Evolutionary conservation across 2,797 vertebrate genomes (phyloP).

Genomic region (Tinamus major): DNA sequence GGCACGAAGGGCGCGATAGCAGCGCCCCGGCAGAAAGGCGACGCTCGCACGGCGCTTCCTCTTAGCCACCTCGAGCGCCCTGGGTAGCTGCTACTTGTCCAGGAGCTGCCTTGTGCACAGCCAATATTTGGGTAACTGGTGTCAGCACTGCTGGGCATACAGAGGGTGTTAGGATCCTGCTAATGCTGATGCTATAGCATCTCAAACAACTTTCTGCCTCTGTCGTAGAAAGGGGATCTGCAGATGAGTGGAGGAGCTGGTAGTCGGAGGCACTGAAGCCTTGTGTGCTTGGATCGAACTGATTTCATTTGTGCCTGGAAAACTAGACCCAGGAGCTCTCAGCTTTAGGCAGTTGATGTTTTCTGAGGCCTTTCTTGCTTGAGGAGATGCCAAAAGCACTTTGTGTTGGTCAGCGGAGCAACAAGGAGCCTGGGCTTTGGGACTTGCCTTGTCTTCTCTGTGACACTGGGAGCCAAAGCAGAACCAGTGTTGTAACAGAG

Average conservation of each 20-base stretch:
- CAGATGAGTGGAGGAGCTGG: not conserved
- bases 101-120: not conserved
- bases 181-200: not conserved
- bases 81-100: not conserved
- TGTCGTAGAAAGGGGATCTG: not conserved
- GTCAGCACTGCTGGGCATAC: not conserved
- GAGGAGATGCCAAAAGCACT: not conserved
- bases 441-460: not conserved
- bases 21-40: not conserved
- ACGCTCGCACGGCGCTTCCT: slow-evolving; percentile 15
- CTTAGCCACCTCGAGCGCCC: not conserved
- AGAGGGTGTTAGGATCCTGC: not conserved
- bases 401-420: not conserved
- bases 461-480: not conserved
- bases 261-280: not conserved
- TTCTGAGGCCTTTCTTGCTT: not conserved
- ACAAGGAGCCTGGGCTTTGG: not conserved
- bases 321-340: not conserved
- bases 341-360: not conserved
- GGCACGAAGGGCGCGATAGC: not conserved
- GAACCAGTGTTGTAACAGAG: not conserved
- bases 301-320: not conserved
- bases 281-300: not conserved
- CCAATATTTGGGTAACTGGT: not conserved
- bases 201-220: not conserved